Evolutionary conservation across 2,888 invertebrate species (phyloP), one percentile per base, ranked within the genome.

Genomic region (Tinea trinotella): DNA sequence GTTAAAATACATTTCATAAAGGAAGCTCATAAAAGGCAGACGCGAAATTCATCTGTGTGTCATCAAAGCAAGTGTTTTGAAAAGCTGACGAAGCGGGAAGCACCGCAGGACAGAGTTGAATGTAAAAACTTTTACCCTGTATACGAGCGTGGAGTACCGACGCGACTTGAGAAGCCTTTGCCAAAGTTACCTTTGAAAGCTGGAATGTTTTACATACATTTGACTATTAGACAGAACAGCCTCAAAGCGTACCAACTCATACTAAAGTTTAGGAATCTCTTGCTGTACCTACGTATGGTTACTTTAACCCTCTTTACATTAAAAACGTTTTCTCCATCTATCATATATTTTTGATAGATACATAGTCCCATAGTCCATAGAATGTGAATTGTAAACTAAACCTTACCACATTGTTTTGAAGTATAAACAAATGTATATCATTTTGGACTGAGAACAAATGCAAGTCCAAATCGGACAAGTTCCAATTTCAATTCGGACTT

Each of bases 91-190:
- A 71, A 76, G 74, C 76, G 72, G 65, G 68, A 73, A 74, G 73
- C 73, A 66, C 68, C 66, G 69, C 67, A 70, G 60, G 70, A 70
- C 70, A 70, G 74, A 68, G 67, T 74, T 74, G 76, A 78, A 83
- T 77, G 78, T 75, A 79, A 81, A 85, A 85, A 83, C 74, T 83
- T 84, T 78, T 74, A 70, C 81, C 78, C 78, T 77, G 80, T 76
- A 81, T 77, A 70, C 70, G 74, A 77, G 74, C 24, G 18, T 19
- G 76, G 74, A 70, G 69, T 67, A 66, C 66, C 66, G 68, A 68
- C 59, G 71, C 67, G 70, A 73, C 76, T 78, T 74, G 68, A 74
- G 78, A 71, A 79, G 73, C 77, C 76, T 80, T 80, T 78, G 69
- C 74, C 67, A 60, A 81, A 82, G 73, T 81, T 80, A 63, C 67